Percentiles rank a stretch among this genome's conserved stretches.
phyloP scores from a whole-genome alignment of 2,797 vertebrate genomes.

The Acrossocheilus fasciatus region DNA sequence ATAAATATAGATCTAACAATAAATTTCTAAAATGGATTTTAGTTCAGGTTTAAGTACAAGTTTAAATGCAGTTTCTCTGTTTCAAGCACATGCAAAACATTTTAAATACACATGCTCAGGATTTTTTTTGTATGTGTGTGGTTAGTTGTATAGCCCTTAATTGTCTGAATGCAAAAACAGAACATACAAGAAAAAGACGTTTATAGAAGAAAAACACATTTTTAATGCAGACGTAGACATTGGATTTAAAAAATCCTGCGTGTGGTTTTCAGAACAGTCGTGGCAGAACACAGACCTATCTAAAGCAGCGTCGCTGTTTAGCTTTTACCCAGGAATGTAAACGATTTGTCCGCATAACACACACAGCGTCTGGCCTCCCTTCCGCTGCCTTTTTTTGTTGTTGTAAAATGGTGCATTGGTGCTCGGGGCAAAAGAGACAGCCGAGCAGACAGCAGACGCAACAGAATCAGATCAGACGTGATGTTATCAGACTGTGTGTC shows the following conservation, averaged over 20 bases:
- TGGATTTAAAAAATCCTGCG: neutral
- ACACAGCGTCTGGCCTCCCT: conserved; percentile 43
- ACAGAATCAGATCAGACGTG: conserved; percentile 55
- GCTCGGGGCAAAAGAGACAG: conserved; percentile 48
- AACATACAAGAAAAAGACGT: conserved; percentile 1
- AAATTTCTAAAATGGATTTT: neutral
- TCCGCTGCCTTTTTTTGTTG: conserved; percentile 35
- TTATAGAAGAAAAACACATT: neutral
- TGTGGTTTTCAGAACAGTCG: conserved; percentile 18
- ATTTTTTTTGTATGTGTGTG: no score
- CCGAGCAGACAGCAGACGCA: conserved; percentile 57
- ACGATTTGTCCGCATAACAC: conserved; percentile 36
- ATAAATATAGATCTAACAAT: neutral
- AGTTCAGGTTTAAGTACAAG: neutral
- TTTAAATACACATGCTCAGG: neutral
- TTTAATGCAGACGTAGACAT: conserved; percentile 15
- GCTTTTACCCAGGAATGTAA: conserved; percentile 54
- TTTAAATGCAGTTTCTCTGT: neutral
- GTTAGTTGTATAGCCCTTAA: neutral
- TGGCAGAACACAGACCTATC: conserved; percentile 17
- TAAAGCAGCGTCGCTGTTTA: conserved; percentile 20
- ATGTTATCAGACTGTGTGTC: conserved; percentile 53
- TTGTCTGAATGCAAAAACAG: neutral
- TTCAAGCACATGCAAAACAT: neutral
- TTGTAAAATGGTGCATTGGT: conserved; percentile 43